Evolutionary conservation across 1,140 invertebrate species (phyloP).

Genomic region (Drosophila rhopaloa): DNA sequence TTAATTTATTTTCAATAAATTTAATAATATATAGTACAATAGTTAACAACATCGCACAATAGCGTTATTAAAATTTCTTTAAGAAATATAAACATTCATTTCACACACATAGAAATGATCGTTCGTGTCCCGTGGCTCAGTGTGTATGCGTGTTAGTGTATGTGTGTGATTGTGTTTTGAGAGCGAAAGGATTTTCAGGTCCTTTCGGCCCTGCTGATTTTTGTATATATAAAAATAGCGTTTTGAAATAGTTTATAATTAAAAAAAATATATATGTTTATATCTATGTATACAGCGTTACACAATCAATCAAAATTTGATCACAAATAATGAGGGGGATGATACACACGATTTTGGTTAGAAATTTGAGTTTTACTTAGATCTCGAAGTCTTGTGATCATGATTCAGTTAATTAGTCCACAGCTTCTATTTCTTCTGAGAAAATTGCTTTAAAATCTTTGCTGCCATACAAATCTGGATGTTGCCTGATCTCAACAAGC

Average conservation of each 20-base stretch:
- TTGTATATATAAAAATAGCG: slow-evolving; percentile 69
- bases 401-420: slow-evolving; percentile 25
- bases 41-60: slow-evolving; percentile 84
- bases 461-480: slow-evolving; percentile 12
- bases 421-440: slow-evolving; percentile 11
- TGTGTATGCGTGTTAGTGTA: slow-evolving; percentile 30
- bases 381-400: slow-evolving; percentile 39
- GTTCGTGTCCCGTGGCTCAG: slow-evolving; percentile 49
- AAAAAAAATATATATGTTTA: slow-evolving; percentile 50
- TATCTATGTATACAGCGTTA: slow-evolving; percentile 40
- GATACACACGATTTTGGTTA: slow-evolving; percentile 14
- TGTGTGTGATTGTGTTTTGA: slow-evolving; percentile 31
- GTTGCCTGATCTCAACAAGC: slow-evolving; percentile 14
- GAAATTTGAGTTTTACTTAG: slow-evolving; percentile 8
- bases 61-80: slow-evolving; percentile 85
- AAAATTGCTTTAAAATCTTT: slow-evolving; percentile 32
- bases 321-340: slow-evolving; percentile 41
- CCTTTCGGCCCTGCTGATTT: slow-evolving; percentile 15
- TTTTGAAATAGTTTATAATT: slow-evolving; percentile 64
- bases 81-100: slow-evolving; percentile 84
- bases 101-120: slow-evolving; percentile 77
- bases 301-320: slow-evolving; percentile 45
- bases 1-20: slow-evolving; percentile 66
- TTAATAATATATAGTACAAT: slow-evolving; percentile 78
- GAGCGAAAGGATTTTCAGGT: slow-evolving; percentile 19